Conservation (phyloP, 92 coral and sea anemone species). For the Actinernus sp. region DNA sequence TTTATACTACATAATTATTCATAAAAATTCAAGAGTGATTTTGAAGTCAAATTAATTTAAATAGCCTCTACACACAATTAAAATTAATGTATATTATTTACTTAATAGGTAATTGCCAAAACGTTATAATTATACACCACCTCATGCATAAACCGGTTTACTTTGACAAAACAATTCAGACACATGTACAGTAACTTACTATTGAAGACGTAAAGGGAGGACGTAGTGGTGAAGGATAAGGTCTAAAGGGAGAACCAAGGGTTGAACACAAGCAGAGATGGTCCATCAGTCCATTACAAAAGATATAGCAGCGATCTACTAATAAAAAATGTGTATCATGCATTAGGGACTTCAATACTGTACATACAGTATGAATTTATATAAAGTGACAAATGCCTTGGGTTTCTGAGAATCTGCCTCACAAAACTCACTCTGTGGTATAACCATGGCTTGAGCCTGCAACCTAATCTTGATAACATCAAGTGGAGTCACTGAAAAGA, state of each 20-base stretch:
- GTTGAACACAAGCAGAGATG: constrained; percentile 85
- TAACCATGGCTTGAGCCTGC: constrained; percentile 88
- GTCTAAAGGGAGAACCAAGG: constrained; percentile 80
- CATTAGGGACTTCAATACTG: background rate
- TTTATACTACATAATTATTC: no score
- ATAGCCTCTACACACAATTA: no score
- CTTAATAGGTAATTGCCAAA: no score
- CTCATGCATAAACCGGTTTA: background rate
- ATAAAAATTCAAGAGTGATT: no score
- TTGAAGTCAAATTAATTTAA: no score
- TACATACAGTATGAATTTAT: background rate
- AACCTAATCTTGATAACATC: constrained; percentile 95
- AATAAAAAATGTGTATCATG: background rate
- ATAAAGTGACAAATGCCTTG: background rate
- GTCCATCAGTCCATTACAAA: constrained; percentile 99
- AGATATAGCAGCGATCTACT: constrained; percentile 87
- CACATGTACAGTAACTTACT: constrained; percentile 84
- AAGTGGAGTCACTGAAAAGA: constrained; percentile 86
- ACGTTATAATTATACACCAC: no score
- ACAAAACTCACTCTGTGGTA: constrained; percentile 65
- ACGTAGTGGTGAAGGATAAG: constrained; percentile 62
- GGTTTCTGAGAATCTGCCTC: background rate
- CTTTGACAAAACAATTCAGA: no score
- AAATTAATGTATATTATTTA: no score
- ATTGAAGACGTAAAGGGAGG: constrained; percentile 79